Conservation (phyloP, 2,113 vertebrate species). For the Sander lucioperca region DNA sequence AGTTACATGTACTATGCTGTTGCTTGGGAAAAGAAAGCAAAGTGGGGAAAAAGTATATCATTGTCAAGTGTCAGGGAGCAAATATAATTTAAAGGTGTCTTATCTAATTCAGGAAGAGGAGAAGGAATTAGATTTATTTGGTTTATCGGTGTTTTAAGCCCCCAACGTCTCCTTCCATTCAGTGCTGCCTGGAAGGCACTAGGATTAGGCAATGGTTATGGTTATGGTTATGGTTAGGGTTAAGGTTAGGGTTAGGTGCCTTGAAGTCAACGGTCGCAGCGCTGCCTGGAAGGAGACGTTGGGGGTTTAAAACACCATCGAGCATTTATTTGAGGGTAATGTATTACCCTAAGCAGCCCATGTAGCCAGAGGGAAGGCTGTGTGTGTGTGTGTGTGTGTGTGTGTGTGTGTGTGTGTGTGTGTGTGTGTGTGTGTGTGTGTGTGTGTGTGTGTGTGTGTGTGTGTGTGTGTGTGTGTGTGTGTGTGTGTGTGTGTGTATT, state of each 20-base stretch:
- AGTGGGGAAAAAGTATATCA: constrained; percentile 26
- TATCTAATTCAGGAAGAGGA: constrained; percentile 44
- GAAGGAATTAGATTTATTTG: constrained; percentile 40
- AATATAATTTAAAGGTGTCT: constrained; percentile 63
- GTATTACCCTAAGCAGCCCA: constrained; percentile 41
- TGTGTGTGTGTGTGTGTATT: background rate
- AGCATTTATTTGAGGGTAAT: constrained; percentile 41
- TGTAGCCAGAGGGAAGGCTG: constrained; percentile 25
- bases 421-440: constrained; percentile 15
- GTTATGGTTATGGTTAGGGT: too few species aligned
- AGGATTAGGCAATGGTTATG: too few species aligned
- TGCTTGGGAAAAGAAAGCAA: constrained; percentile 20
- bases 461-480: constrained; percentile 20
- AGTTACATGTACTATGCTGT: background rate
- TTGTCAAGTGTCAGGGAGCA: constrained; percentile 54
- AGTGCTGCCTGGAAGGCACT: too few species aligned
- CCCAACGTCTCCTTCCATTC: too few species aligned
- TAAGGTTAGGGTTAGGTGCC: too few species aligned
- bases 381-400: constrained; percentile 19
- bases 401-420: constrained; percentile 18
- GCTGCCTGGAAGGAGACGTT: too few species aligned
- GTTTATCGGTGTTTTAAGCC: too few species aligned
- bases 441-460: constrained; percentile 10
- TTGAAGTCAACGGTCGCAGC: too few species aligned
- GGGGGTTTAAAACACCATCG: too few species aligned